Conservation (phyloP, 2,888 invertebrate species). For the Phyto melanocephala region DNA sequence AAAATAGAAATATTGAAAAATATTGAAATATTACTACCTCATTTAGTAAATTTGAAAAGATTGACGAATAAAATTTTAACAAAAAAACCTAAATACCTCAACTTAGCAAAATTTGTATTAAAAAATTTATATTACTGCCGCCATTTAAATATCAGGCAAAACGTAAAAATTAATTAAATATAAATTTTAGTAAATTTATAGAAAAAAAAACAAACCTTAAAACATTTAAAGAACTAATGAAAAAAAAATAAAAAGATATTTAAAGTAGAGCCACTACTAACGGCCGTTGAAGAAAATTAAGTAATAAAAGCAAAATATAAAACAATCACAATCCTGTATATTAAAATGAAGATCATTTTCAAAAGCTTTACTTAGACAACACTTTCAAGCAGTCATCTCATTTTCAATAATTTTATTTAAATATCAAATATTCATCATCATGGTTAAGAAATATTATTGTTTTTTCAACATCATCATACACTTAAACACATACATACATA, state of each 20-base stretch:
- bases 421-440: background rate
- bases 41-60: constrained; percentile 61
- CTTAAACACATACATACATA: background rate
- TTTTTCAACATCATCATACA: background rate
- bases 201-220: constrained; percentile 3
- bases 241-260: background rate
- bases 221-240: too few species aligned
- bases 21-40: constrained; percentile 60
- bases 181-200: constrained; percentile 53
- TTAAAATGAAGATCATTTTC: constrained; percentile 11
- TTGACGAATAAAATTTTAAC: constrained; percentile 36
- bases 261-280: background rate
- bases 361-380: background rate
- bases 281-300: constrained; percentile 10
- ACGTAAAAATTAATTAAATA: constrained; percentile 28
- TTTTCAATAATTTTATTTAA: background rate
- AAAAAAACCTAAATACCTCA: constrained; percentile 65
- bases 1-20: constrained; percentile 30
- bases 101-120: constrained; percentile 64
- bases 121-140: constrained; percentile 46
- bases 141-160: constrained; percentile 54
- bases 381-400: constrained; percentile 36
- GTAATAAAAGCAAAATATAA: background rate
- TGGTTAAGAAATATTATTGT: background rate
- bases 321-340: background rate